Conservation (phyloP, 2,113 vertebrate species). For the Callopanchax toddi region DNA sequence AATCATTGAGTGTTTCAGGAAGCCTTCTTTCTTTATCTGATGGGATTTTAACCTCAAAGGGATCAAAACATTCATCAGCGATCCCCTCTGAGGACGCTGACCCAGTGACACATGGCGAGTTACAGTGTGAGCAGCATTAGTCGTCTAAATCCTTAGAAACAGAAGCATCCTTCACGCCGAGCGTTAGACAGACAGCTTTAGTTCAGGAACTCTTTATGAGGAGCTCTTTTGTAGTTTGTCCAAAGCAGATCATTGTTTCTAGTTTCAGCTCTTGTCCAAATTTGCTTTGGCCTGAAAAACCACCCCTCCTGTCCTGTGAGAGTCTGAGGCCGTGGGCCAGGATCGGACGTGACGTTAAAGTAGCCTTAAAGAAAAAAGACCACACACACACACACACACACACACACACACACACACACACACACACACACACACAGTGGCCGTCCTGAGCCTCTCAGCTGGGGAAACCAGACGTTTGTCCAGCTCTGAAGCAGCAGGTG, state of each 20-base stretch:
- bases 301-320: slow-evolving; percentile 37
- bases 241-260: slow-evolving; percentile 61
- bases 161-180: slow-evolving; percentile 64
- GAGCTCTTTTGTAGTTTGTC: slow-evolving; percentile 47
- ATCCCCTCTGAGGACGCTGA: slow-evolving; percentile 27
- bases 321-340: slow-evolving; percentile 47
- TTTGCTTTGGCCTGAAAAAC: slow-evolving; percentile 35
- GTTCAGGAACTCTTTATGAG: slow-evolving; percentile 31
- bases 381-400: not conserved
- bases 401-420: no score
- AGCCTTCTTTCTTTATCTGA: slow-evolving; percentile 8
- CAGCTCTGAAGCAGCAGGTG: no score
- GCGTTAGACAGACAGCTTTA: slow-evolving; percentile 53
- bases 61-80: slow-evolving; percentile 19
- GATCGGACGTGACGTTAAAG: slow-evolving; percentile 33
- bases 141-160: slow-evolving; percentile 49
- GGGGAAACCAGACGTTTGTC: no score
- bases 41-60: slow-evolving; percentile 11
- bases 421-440: no score
- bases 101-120: slow-evolving; percentile 33
- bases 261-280: slow-evolving; percentile 46
- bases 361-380: slow-evolving; percentile 7
- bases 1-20: slow-evolving; percentile 44
- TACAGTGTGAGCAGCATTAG: slow-evolving; percentile 41
- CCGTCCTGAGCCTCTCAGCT: no score